phyloP scores from a whole-genome alignment of 2,113 vertebrate genomes.

The Oreochromis tanganicae region DNA sequence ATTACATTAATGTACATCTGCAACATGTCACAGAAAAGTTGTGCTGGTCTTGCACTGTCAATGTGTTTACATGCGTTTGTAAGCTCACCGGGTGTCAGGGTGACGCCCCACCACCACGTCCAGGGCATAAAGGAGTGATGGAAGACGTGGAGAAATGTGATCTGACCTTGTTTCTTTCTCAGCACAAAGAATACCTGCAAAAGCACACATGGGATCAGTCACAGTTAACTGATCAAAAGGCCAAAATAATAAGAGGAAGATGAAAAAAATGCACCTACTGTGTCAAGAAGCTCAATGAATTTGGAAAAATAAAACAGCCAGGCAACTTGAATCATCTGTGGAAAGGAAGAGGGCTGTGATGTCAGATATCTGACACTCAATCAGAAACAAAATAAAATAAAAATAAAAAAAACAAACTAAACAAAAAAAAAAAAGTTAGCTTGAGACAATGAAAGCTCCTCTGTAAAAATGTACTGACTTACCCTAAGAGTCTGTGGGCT shows the following conservation, averaged over 20 bases:
- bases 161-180: conserved; percentile 93
- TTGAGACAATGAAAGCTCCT: too few relatives aligned
- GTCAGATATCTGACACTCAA: background rate
- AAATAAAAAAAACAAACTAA: background rate
- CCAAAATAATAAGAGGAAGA: background rate
- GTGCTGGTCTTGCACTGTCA: background rate
- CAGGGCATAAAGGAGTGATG: conserved; percentile 96
- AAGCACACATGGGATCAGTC: background rate
- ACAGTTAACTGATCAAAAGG: background rate
- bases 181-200: conserved; percentile 87
- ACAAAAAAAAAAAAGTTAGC: background rate
- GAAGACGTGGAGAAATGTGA: conserved; percentile 96
- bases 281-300: conserved; percentile 90
- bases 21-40: background rate
- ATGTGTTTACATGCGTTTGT: background rate
- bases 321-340: conserved; percentile 85
- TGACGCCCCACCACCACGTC: conserved; percentile 98
- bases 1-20: background rate
- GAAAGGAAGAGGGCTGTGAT: background rate
- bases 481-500: too few relatives aligned
- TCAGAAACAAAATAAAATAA: background rate
- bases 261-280: conserved; percentile 74
- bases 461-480: too few relatives aligned
- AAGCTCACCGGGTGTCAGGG: conserved; percentile 84
- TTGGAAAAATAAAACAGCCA: conserved; percentile 83